Evolutionary conservation across 2,797 vertebrate species (phyloP).

Genomic region (Coregonus ussuriensis): DNA sequence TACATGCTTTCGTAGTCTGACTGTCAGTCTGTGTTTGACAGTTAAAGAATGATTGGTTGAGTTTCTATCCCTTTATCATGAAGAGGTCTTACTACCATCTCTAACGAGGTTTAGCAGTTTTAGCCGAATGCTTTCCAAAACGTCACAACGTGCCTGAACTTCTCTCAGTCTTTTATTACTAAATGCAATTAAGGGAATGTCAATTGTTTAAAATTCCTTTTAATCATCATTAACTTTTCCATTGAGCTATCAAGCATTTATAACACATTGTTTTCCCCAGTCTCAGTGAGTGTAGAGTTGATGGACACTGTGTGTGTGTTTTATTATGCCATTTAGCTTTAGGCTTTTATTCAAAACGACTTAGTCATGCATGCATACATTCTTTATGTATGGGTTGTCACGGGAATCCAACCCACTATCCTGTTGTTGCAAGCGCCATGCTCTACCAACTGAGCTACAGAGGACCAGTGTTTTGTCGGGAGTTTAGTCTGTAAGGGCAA

Average conservation of each 20-base stretch:
- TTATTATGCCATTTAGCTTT: neutral
- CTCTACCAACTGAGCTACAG: no score
- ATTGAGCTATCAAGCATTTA: slow-evolving; percentile 39
- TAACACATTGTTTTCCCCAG: slow-evolving; percentile 19
- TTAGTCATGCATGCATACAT: no score
- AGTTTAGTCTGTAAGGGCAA: slow-evolving; percentile 13
- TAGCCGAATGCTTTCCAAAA: slow-evolving; percentile 66
- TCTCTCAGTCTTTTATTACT: slow-evolving; percentile 45
- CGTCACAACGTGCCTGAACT: slow-evolving; percentile 79
- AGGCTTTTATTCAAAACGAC: no score
- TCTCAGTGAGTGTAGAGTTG: slow-evolving; percentile 13
- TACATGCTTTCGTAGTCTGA: slow-evolving; percentile 12
- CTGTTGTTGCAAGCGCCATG: no score
- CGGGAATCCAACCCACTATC: no score
- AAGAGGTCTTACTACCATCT: slow-evolving; percentile 50
- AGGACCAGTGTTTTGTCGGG: slow-evolving; percentile 3
- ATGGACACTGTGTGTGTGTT: slow-evolving; percentile 20
- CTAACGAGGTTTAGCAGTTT: slow-evolving; percentile 49
- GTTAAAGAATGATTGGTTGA: neutral
- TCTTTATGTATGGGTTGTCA: no score
- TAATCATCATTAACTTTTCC: slow-evolving; percentile 13
- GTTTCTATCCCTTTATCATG: slow-evolving; percentile 37
- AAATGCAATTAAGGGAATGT: slow-evolving; percentile 7
- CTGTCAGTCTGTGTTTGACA: neutral
- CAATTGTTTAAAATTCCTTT: slow-evolving; percentile 19